phyloP scores from a whole-genome alignment of 53 echinoderm and acorn worm species.

The Echinometra lucunter region DNA sequence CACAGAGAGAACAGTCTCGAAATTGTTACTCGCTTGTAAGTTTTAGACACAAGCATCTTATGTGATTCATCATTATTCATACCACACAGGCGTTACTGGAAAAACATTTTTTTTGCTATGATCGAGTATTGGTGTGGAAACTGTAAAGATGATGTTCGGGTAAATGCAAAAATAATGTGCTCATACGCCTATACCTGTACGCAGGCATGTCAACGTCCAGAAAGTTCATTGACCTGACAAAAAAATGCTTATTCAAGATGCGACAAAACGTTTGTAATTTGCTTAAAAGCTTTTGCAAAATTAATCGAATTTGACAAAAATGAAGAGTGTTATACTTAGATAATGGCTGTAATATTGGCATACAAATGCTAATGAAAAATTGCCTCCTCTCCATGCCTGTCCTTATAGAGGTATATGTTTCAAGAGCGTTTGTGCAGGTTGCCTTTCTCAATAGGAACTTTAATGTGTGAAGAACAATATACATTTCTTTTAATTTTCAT shows the following conservation, averaged over 20 bases:
- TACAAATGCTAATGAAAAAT: not conserved
- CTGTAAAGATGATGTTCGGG: not conserved
- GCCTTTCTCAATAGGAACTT: too few species aligned
- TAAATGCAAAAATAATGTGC: not conserved
- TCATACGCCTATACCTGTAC: not conserved
- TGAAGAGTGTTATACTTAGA: not conserved
- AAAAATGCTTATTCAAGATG: too few species aligned
- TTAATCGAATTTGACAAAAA: not conserved
- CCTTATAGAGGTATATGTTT: too few species aligned
- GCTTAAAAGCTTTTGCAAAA: not conserved
- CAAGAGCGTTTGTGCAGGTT: too few species aligned
- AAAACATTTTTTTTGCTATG: not conserved
- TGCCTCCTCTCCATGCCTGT: too few species aligned
- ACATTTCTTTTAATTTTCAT: too few species aligned
- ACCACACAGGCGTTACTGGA: not conserved
- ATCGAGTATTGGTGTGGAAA: not conserved
- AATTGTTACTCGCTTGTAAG: not conserved
- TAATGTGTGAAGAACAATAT: too few species aligned
- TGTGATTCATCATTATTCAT: not conserved
- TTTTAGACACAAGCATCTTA: too few species aligned
- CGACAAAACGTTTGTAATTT: not conserved
- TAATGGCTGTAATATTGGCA: not conserved
- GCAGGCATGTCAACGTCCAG: not conserved
- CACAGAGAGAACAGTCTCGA: not conserved
- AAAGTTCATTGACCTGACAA: too few species aligned